Conservation (phyloP, 2,888 invertebrate genomes). For the Diogma glabrata region DNA sequence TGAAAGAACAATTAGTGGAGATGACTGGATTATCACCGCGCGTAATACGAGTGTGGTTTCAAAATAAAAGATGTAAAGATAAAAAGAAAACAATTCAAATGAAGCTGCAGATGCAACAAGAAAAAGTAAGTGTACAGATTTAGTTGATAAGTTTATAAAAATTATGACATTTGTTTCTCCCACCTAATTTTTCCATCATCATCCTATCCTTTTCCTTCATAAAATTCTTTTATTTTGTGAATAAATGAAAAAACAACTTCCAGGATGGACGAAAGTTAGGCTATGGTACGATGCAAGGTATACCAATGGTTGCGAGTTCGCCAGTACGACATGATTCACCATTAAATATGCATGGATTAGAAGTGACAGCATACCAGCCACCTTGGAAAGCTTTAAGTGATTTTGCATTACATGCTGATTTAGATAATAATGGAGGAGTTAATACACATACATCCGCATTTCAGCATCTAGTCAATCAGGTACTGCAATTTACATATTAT, state of each 20-base stretch:
- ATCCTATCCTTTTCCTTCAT: neutral
- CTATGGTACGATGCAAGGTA: conserved; percentile 90
- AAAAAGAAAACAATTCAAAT: conserved; percentile 94
- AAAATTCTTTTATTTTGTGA: conserved; percentile 12
- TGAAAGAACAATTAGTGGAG: conserved; percentile 98
- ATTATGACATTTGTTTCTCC: neutral
- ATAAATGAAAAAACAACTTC: conserved; percentile 17
- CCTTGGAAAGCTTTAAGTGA: conserved; percentile 96
- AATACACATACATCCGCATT: conserved; percentile 84
- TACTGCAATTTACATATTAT: conserved; percentile 32
- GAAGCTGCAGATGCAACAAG: conserved; percentile 96
- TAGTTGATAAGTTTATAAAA: conserved; percentile 4
- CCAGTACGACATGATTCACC: conserved; percentile 85
- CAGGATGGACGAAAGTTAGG: conserved; percentile 92
- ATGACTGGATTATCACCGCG: conserved; percentile 96
- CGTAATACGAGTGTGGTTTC: conserved; percentile 99
- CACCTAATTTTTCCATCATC: neutral
- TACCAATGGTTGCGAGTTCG: conserved; percentile 95
- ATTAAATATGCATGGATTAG: conserved; percentile 73
- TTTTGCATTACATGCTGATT: conserved; percentile 88
- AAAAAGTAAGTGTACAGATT: conserved; percentile 60
- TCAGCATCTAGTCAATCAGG: conserved; percentile 93
- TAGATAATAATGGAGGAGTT: conserved; percentile 60
- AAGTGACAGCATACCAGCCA: conserved; percentile 85
- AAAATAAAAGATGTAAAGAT: conserved; percentile 95